These are phyloP conservation scores for Hesperia comma DNA, from an alignment of 2,888 invertebrate genomes.

Conservation along the genomic window DNA sequence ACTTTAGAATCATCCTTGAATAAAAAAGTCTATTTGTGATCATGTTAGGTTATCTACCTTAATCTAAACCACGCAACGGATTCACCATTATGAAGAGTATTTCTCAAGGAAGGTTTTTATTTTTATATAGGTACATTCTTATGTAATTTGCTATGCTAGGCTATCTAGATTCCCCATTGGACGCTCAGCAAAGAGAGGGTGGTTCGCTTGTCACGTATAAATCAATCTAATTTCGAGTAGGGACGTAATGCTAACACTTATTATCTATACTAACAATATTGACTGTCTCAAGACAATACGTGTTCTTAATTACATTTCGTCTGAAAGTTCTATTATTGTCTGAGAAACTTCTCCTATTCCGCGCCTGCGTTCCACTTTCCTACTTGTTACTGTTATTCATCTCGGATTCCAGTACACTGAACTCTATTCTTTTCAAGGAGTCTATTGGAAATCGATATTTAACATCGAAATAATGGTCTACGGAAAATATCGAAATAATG, in stretches of 20 bases:
- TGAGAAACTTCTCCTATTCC: not conserved
- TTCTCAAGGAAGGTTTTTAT: no score
- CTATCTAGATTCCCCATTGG: no score
- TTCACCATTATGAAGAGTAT: no score
- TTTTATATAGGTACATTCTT: no score
- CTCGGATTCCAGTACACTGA: conserved; percentile 4
- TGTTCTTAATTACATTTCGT: conserved; percentile 9
- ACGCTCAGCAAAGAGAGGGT: no score
- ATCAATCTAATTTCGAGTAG: not conserved
- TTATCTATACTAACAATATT: not conserved
- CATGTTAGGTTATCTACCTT: no score
- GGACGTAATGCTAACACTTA: not conserved
- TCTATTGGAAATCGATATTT: not conserved
- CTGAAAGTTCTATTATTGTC: conserved; percentile 6
- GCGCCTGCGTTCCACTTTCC: conserved; percentile 9
- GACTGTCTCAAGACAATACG: not conserved
- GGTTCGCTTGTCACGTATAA: not conserved
- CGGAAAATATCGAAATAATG: no score
- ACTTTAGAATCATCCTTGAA: no score
- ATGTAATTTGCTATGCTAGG: no score
- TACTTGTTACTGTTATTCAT: conserved; percentile 7
- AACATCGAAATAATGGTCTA: no score
- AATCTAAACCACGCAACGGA: no score
- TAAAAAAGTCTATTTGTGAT: no score
- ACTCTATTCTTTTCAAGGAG: not conserved